Base-by-base conservation (phyloP, 2,888 invertebrate genomes). In the Drosophila demipolita region DNA sequence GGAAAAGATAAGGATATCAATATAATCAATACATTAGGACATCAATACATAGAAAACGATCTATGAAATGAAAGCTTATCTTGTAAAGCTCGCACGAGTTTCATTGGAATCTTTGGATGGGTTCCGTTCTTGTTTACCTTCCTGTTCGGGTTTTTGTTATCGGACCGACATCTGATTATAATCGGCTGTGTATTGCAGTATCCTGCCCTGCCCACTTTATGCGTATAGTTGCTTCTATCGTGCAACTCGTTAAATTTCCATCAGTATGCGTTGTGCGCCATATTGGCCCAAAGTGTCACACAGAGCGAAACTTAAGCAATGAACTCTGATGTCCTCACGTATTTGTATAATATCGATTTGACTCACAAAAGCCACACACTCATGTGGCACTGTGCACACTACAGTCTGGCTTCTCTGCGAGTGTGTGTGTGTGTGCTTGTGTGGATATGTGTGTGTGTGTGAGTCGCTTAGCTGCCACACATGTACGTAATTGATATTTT, bases 401-500 rank as follows among this genome's bases (percentile, higher is more conserved):
- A 26, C 26, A 3, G 26, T 26, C 17, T 49, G 38, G 45, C 38
- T 61, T n/a, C 26, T 26, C 26, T n/a, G n/a, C 11, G 23, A 6
- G 40, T 42, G 33, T 54, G 33, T 64, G 23, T 50, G 23, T 40
- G 33, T 35, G 32, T 59, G 40, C 29, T 36, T 40, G 49, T 57
- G 53, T 53, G 40, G 29, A 63, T 64, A 66, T 38, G 40, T 40
- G 52, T 53, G 33, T 36, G 67, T 65, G 69, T 68, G 57, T 48
- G 45, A 66, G 73, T 72, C 74, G 68, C 75, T 75, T 77, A 71
- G 74, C 76, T 84, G 88, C 77, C 82, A 80, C 90, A 89, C 85
- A 89, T 89, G 90, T 74, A 75, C 75, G 87, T 90, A 89, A 89
- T 90, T 90, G 90, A 85, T 86, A 87, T 90, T 90, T 90, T 85